Evolutionary conservation across 2,113 vertebrate species (phyloP).

Genomic region (Tiliqua scincoides): DNA sequence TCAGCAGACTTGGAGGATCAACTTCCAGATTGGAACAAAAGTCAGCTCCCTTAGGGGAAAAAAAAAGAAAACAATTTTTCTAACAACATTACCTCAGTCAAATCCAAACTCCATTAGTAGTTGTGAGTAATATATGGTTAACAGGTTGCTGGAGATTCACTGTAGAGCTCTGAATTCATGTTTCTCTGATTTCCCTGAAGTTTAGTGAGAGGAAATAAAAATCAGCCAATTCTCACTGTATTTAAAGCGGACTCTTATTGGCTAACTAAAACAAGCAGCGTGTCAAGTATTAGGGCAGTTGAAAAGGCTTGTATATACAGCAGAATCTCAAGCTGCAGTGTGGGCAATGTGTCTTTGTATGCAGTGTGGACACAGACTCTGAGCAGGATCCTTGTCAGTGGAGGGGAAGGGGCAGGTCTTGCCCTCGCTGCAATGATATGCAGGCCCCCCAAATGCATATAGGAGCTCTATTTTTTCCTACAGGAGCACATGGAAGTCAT

Average conservation of each 20-base stretch:
- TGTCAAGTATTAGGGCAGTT: not conserved
- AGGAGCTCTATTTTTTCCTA: too few relatives aligned
- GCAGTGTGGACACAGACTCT: not conserved
- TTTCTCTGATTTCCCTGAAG: slow-evolving; percentile 33
- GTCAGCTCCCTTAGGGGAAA: slow-evolving; percentile 4
- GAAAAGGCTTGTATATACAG: not conserved
- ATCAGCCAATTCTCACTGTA: slow-evolving; percentile 33
- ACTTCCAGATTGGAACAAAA: not conserved
- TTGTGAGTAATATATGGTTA: slow-evolving; percentile 14
- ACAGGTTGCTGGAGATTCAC: slow-evolving; percentile 25
- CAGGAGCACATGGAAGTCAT: too few relatives aligned
- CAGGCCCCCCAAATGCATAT: too few relatives aligned
- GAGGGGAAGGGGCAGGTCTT: not conserved
- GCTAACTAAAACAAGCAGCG: not conserved
- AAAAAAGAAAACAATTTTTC: slow-evolving; percentile 46
- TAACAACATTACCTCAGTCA: slow-evolving; percentile 24
- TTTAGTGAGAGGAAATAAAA: slow-evolving; percentile 34
- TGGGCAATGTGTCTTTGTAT: not conserved
- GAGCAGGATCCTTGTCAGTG: not conserved
- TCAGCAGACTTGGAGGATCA: not conserved
- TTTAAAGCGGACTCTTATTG: not conserved
- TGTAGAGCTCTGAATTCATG: slow-evolving; percentile 35
- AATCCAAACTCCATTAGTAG: slow-evolving; percentile 30
- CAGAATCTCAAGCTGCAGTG: not conserved
- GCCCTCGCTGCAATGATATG: not conserved